Base-by-base conservation (phyloP, 2,797 vertebrate species). In the Diglossa cyanea region DNA sequence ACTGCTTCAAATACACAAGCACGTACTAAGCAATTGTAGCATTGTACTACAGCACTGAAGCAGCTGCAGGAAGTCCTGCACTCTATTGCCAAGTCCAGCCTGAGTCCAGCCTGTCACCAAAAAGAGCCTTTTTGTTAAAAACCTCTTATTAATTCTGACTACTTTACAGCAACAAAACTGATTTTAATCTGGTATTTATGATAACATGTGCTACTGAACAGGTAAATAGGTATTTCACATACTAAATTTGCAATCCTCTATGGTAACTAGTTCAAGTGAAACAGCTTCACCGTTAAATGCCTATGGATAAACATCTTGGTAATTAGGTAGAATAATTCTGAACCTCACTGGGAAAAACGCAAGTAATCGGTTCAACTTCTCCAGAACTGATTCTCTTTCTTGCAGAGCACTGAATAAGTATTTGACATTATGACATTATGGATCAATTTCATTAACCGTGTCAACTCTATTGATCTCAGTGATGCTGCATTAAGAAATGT, bases 391-490 rank as follows among this genome's bases (percentile, higher is more conserved):
- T 89, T 94, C 61, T 74, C 67, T 73, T 63, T 73, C 42, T 44
- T 93, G 63, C 79, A 94, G 82, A 80, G 37, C 33, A 57, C 76
- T 78, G 88, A 93, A 18, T 48, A 63, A 92, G 20, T 92, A 75
- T 89, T 79, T 92, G 60, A 94, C 83, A 74, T 50, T 66, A 93
- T 74, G 79, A 92, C 86, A 93, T 80, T 83, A 83, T 73, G 54
- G 92, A 96, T 93, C 88, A 90, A 94, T 96, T 90, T 88, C 75
- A 89, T 94, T 93, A 93, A 58, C 5, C 1, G 4, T 45, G 58
- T 88, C 93, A 94, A 82, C 30, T 73, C 51, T 44, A 97, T 66
- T 72, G 88, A 95, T 92, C 79, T 88, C 48, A 86, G 62, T 39
- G 70, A 80, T 73, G 66, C 48, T 61, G 51, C 82, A 73, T 15